These are phyloP conservation scores for Campoplex capitator DNA, from an alignment of 2,888 invertebrate genomes.

Conservation along the genomic window DNA sequence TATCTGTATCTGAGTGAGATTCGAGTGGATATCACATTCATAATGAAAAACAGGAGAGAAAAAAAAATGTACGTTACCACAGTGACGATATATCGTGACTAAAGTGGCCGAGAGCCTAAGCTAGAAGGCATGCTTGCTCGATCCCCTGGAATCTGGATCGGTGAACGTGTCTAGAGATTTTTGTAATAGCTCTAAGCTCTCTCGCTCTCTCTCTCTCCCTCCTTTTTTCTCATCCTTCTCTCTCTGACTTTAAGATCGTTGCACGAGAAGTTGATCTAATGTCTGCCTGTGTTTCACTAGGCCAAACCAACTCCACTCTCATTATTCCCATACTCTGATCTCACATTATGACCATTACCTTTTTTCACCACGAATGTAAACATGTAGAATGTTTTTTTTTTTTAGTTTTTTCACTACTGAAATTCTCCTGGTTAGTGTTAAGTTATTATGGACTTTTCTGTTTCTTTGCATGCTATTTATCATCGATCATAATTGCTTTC, in stretches of 20 bases:
- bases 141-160: conserved; percentile 65
- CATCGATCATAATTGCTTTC: neutral
- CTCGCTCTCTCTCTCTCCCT: conserved; percentile 6
- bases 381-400: neutral
- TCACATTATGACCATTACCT: conserved; percentile 20
- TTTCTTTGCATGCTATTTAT: neutral
- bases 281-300: conserved; percentile 50
- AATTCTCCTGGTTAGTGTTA: neutral
- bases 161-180: conserved; percentile 66
- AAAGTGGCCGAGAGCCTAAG: conserved; percentile 56
- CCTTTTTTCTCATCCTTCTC: neutral
- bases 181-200: conserved; percentile 55
- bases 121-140: conserved; percentile 56
- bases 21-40: conserved; percentile 41
- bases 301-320: conserved; percentile 33
- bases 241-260: conserved; percentile 42
- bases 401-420: neutral
- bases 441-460: neutral
- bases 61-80: conserved; percentile 21
- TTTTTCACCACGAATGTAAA: conserved; percentile 19
- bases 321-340: conserved; percentile 20
- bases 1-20: conserved; percentile 30
- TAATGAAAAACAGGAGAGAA: conserved; percentile 10
- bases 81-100: conserved; percentile 58
- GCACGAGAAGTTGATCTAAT: conserved; percentile 57